Evolutionary conservation across 1,140 invertebrate genomes (phyloP).

Genomic region (Aphidius gifuensis): DNA sequence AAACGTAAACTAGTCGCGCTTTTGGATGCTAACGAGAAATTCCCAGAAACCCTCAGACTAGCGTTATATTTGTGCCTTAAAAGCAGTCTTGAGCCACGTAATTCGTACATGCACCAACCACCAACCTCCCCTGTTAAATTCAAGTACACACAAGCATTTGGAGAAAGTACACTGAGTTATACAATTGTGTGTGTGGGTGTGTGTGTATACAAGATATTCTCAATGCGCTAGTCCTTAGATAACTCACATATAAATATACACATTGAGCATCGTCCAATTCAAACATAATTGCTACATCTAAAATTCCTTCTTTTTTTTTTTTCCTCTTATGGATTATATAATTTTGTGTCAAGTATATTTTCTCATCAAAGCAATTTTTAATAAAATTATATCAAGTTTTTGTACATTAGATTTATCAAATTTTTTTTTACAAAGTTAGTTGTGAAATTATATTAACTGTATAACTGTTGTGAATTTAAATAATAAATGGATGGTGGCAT

Average conservation of each 20-base stretch:
- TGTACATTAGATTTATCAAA: background rate
- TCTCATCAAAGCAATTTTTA: no score
- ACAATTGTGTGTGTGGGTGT: no score
- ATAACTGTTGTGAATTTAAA: no score
- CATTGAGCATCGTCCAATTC: conserved; percentile 3
- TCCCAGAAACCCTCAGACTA: conserved; percentile 24
- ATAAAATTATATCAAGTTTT: background rate
- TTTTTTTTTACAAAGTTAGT: background rate
- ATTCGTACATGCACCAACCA: conserved; percentile 7
- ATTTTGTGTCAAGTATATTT: no score
- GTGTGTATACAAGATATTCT: background rate
- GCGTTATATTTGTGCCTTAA: conserved; percentile 11
- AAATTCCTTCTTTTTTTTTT: background rate
- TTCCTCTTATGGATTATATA: background rate
- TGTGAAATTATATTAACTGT: no score
- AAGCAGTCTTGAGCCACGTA: conserved; percentile 9
- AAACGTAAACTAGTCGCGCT: conserved; percentile 35
- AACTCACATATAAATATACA: background rate
- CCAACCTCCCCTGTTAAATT: background rate
- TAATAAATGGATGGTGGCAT: no score
- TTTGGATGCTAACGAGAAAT: conserved; percentile 33
- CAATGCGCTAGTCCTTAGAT: background rate
- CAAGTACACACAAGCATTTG: conserved; percentile 4
- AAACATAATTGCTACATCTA: conserved; percentile 4
- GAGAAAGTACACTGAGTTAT: conserved; percentile 3